A percentile compares a stretch with the other conserved stretches of the same genome.
Conservation (phyloP, 2,888 invertebrate genomes). For the Tetragnatha montana region DNA sequence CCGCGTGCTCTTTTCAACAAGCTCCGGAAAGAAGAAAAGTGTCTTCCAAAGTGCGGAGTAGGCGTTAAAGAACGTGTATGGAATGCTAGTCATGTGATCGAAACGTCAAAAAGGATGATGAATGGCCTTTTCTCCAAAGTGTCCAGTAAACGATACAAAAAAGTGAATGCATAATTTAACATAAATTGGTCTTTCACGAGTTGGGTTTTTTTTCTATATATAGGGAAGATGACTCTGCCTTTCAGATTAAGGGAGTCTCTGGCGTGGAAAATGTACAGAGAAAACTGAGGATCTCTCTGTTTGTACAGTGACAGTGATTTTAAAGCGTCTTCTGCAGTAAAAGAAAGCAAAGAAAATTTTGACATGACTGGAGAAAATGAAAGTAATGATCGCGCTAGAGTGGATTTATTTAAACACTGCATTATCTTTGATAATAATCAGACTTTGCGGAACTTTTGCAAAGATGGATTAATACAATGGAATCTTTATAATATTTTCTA, state of each 20-base stretch:
- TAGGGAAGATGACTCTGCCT: not conserved
- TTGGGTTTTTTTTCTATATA: not conserved
- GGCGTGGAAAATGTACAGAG: not conserved
- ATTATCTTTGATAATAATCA: too few species aligned
- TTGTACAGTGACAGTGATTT: not conserved
- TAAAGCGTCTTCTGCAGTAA: not conserved
- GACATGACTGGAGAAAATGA: too few species aligned
- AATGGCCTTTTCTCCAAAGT: not conserved
- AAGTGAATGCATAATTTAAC: not conserved
- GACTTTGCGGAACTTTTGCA: too few species aligned
- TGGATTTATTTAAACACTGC: too few species aligned
- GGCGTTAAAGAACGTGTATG: not conserved
- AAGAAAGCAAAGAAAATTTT: too few species aligned
- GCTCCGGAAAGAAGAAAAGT: not conserved
- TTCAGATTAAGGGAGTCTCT: not conserved
- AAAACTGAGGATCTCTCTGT: not conserved
- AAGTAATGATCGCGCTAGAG: too few species aligned
- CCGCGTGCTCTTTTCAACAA: not conserved
- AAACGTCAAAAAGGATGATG: not conserved
- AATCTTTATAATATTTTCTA: too few species aligned
- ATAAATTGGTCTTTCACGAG: constrained; percentile 1
- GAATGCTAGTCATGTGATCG: not conserved
- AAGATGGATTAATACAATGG: too few species aligned
- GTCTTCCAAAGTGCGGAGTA: not conserved
- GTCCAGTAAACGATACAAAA: constrained; percentile 1